Percentiles rank a stretch among this genome's conserved stretches.
Evolutionary conservation across 2,797 vertebrate species (phyloP).

Genomic region (Sylvia borin): DNA sequence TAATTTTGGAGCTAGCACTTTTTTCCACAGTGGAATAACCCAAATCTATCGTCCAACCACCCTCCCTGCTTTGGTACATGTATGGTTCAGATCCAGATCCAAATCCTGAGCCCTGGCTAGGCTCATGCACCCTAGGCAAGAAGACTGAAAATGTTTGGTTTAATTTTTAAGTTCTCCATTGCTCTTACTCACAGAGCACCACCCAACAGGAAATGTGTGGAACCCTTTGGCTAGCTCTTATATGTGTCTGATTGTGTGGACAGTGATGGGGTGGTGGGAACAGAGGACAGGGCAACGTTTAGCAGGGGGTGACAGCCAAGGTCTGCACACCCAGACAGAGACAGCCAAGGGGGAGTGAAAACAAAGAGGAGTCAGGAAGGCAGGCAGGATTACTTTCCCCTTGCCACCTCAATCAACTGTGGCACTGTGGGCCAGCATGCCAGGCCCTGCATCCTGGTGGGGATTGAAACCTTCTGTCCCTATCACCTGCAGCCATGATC

Average conservation of each 20-base stretch:
- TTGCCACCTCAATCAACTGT: rapidly evolving
- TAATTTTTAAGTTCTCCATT: neutral
- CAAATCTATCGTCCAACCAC: neutral
- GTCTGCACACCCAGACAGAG: neutral
- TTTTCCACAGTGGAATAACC: neutral
- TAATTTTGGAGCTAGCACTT: neutral
- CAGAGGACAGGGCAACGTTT: rapidly evolving
- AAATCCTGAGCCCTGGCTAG: neutral
- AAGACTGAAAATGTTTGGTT: neutral
- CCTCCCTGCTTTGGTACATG: neutral
- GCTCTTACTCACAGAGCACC: neutral
- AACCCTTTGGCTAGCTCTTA: neutral
- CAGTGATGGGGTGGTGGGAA: neutral
- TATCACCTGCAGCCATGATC: neutral
- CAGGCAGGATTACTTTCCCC: neutral
- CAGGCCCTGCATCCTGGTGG: neutral
- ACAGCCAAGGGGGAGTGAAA: rapidly evolving
- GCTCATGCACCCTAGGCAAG: neutral
- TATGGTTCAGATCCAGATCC: neutral
- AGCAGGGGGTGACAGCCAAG: rapidly evolving
- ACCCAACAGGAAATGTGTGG: rapidly evolving
- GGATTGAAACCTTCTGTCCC: neutral
- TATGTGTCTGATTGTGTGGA: neutral
- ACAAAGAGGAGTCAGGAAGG: neutral
- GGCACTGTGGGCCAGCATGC: neutral